Conservation (phyloP, 2,888 invertebrate species). For the Spilosoma lubricipeda region DNA sequence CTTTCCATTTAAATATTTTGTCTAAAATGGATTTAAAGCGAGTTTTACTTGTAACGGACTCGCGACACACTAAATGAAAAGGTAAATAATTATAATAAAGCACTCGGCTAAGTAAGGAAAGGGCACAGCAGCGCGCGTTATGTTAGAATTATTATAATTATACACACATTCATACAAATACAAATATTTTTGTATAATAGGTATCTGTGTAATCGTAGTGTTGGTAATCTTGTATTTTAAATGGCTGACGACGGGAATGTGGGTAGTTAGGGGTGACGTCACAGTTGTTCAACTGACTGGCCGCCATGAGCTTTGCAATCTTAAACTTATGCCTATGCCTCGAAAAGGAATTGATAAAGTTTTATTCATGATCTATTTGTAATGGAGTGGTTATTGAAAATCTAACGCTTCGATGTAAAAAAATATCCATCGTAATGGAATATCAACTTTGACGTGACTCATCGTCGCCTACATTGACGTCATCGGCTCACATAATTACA, state of each 20-base stretch:
- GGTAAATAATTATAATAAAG: constrained; percentile 24
- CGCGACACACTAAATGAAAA: constrained; percentile 32
- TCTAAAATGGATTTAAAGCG: neutral
- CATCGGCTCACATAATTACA: constrained; percentile 45
- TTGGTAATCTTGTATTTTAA: constrained; percentile 79
- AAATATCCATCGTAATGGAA: neutral
- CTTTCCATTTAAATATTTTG: neutral
- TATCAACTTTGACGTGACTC: constrained; percentile 21
- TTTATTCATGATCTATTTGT: neutral
- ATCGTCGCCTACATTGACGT: constrained; percentile 22
- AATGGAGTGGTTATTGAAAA: neutral
- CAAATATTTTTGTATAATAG: constrained; percentile 85
- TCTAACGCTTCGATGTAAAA: neutral
- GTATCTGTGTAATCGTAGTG: constrained; percentile 83
- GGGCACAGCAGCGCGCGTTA: constrained; percentile 77
- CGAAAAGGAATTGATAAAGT: constrained; percentile 20
- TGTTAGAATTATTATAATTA: constrained; percentile 74
- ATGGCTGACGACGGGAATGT: constrained; percentile 40
- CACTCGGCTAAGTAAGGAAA: constrained; percentile 46
- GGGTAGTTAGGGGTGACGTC: constrained; percentile 24
- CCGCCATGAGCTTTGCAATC: neutral
- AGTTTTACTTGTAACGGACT: constrained; percentile 13
- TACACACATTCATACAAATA: constrained; percentile 82
- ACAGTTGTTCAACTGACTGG: neutral
- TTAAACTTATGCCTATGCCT: neutral